Evolutionary conservation across 2,797 vertebrate genomes (phyloP).

Genomic region (Labeo calbasu): DNA sequence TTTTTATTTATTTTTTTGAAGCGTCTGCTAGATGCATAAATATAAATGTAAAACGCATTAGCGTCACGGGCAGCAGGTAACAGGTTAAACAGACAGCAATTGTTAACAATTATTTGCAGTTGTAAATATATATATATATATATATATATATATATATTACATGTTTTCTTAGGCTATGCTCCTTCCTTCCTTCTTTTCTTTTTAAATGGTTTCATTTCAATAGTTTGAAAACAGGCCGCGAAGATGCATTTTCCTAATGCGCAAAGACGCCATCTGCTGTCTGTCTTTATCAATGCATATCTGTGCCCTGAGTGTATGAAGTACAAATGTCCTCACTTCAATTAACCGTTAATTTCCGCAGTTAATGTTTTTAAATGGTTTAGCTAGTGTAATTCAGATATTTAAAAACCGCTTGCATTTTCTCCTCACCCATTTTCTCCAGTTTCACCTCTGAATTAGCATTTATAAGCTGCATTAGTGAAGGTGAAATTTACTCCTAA

Average conservation of each 20-base stretch:
- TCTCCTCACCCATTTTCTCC: neutral
- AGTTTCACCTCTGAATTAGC: neutral
- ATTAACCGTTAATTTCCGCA: neutral
- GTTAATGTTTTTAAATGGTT: neutral
- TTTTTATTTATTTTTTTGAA: too few species aligned
- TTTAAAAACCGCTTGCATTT: neutral
- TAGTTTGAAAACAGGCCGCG: neutral
- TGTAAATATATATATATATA: too few species aligned
- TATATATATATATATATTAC: too few species aligned
- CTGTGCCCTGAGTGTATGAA: too few species aligned
- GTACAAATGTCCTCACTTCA: too few species aligned
- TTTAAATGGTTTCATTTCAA: too few species aligned
- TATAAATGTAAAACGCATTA: neutral
- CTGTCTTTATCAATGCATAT: conserved; percentile 5
- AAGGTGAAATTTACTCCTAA: neutral
- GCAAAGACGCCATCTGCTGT: conserved; percentile 74
- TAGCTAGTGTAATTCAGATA: neutral
- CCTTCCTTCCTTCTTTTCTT: neutral
- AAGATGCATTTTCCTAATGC: neutral
- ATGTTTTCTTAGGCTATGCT: too few species aligned
- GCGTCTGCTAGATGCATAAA: neutral
- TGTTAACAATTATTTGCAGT: too few species aligned
- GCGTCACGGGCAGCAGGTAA: neutral
- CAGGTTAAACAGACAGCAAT: neutral
- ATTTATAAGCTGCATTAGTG: neutral